Base-by-base conservation (phyloP, 2,797 vertebrate species). In the Coranthus polyacanthus region DNA sequence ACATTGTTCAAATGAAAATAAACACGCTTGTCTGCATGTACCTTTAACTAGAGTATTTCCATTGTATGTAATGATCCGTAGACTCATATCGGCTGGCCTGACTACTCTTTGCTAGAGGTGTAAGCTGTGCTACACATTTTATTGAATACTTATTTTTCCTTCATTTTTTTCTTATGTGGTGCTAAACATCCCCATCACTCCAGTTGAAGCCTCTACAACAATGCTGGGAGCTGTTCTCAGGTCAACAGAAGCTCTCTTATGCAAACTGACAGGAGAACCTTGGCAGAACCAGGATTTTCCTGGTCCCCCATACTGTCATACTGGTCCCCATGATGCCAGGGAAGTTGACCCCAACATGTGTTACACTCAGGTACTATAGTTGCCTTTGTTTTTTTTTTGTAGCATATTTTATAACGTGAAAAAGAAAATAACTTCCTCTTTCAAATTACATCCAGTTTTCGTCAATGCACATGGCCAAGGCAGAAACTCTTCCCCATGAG, bases 201-300 rank as follows among this genome's bases (percentile, higher is more conserved):
- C 66, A 92, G 88, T 68, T 53, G 90, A 90, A 34, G 81, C 83
- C 12, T 88, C 73, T 15, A 8, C 76, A 43, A 75, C 71, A 0
- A 54, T 94, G 77, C 81, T 94, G 63, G 91, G 84, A 79, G 69
- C 85, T 53, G 73, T 94, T 50, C 78, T 94, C 51, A 78, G 78
- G 61, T 91, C 92, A 57, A 84, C 90, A 55, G 94, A 94, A 66
- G 75, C 75, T 13, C 81, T 94, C 2, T 7, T 94, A 10, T 86
- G 70, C 54, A 86, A 84, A 49, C 63, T 92, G 54, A 83, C 78
- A 7, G 85, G 82, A 68, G 89, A 91, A 12, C 8, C 56, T 13
- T 92, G 90, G 91, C 86, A 89, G 49, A 86, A 66, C 68, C 88
- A 86, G 71, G 86, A 91, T 70, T 52, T 83, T 38, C 39, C 56